A percentile compares a stretch with the other conserved stretches of the same genome.
These are phyloP conservation scores for Gobius niger DNA, from an alignment of 2,113 vertebrate species.

Conservation along the genomic window DNA sequence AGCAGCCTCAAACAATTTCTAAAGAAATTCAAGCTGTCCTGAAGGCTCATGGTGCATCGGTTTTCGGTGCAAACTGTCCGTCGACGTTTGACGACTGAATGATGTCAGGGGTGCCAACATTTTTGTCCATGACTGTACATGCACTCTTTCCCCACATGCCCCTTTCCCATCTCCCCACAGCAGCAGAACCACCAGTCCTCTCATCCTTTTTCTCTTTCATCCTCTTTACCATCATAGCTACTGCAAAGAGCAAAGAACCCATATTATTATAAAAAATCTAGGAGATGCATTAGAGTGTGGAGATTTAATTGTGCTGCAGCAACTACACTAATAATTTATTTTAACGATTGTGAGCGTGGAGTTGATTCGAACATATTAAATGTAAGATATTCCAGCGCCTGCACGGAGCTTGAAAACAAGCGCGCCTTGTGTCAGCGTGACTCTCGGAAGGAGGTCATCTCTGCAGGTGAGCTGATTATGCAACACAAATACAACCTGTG, in stretches of 20 bases:
- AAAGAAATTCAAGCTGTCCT: too few species aligned
- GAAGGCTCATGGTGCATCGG: too few species aligned
- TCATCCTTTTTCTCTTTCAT: not conserved
- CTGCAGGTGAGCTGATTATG: slow-evolving; percentile 9
- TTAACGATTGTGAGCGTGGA: not conserved
- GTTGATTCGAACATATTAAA: not conserved
- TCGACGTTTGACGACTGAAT: too few species aligned
- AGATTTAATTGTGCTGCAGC: not conserved
- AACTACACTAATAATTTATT: slow-evolving; percentile 5
- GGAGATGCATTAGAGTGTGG: too few species aligned
- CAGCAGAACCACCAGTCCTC: not conserved
- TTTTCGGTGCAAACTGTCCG: too few species aligned
- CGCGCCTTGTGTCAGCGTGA: slow-evolving; percentile 3
- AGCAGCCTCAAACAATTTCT: too few species aligned
- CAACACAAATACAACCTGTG: slow-evolving; percentile 12
- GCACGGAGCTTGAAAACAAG: not conserved
- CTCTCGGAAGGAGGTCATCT: slow-evolving; percentile 14
- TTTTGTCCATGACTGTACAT: too few species aligned
- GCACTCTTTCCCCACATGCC: too few species aligned
- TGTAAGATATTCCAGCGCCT: not conserved
- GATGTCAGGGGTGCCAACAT: too few species aligned
- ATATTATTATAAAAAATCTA: too few species aligned
- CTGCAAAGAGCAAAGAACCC: too few species aligned
- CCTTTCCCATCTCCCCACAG: not conserved
- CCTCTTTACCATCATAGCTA: not conserved